Base-by-base conservation (phyloP, 2,888 invertebrate genomes). In the Teleogryllus oceanicus region DNA sequence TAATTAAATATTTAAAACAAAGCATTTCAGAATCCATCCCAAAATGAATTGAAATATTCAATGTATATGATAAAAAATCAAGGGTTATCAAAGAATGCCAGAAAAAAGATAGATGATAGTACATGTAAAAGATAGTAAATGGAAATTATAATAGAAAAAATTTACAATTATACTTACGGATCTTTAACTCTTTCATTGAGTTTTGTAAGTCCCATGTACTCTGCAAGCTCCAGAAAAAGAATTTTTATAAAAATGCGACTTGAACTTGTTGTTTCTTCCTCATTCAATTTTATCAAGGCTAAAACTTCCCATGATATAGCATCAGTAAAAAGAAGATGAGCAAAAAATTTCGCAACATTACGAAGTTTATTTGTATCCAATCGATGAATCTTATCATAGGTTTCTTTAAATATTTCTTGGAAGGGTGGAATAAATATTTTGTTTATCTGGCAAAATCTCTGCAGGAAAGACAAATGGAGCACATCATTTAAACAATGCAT, bases 201-300 rank as follows among this genome's bases (percentile, higher is more conserved):
- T 85, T 97, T 97, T 77, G 92, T 92, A 77, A 99, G 87, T 0
- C 99, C 98, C 96, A 99, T 96, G 84, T 96, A 97, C 86, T 99
- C 98, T 0, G 96, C 94, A 79, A 99, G 88, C 87, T 99, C 99
- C 90, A 96, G 96, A 86, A 99, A 99, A 74, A 99, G 88, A 83
- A 98, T 98, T 89, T 99, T 99, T 80, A 99, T 96, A 86, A 98
- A 99, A 85, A 99, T 97, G 83, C 99, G 90, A 86, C 97, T 97
- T 0, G 98, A 97, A 83, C 98, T 98, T 0, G 98, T 98, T 0
- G 99, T 99, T 83, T 99, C 98, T 81, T 98, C 96, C 87, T 99
- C 98, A 84, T 97, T 99, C 78, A 99, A 87, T 84, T 93, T 94
- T 78, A 99, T 95, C 84, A 94, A 94, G 20, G 93, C 92, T 83